Base-by-base conservation (phyloP, 2,113 vertebrate genomes). In the Cynoglossus semilaevis region DNA sequence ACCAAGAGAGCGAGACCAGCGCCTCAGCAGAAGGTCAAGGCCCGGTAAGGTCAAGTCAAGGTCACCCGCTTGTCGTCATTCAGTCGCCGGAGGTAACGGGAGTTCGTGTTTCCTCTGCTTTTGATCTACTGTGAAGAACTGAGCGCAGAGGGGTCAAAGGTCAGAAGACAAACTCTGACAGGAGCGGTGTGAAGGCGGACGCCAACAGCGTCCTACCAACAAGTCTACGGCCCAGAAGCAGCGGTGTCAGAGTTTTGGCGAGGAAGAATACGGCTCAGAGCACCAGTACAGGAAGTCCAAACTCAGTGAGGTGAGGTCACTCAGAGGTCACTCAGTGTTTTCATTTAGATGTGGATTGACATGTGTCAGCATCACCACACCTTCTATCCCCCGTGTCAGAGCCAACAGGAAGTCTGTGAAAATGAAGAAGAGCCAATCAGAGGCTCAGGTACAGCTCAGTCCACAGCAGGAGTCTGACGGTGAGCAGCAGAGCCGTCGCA, bases 271-370 rank as follows among this genome's bases (percentile, higher is more conserved):
- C 64, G 2, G 15, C 41, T 1, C 47, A 36, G 38, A 55, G 4
- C 34, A 47, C 15, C 13, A 41, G 47, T 36, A 35, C 15, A 5
- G 41, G 14, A 15, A 22, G 15, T 19, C 35, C 5, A 8, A 6
- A 53, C 48, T 52, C 34, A 42, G 50, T 2, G 1, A 61, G 74
- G 78, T 77, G 43, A 77, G 73, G 9, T 45, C 42, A 50, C 9
- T 13, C 6, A 42, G 16, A 50, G 1, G 9, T 16, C n/a, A n/a
- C n/a, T n/a, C n/a, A n/a, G n/a, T n/a, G n/a, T n/a, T n/a, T n/a
- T n/a, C n/a, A n/a, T n/a, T n/a, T n/a, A n/a, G n/a, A n/a, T n/a
- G n/a, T n/a, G n/a, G n/a, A n/a, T n/a, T n/a, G n/a, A n/a, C n/a
- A n/a, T n/a, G n/a, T n/a, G n/a, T n/a, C n/a, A n/a, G n/a, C n/a